phyloP scores from a whole-genome alignment of 2,797 vertebrate species.

The Falco concolor region DNA sequence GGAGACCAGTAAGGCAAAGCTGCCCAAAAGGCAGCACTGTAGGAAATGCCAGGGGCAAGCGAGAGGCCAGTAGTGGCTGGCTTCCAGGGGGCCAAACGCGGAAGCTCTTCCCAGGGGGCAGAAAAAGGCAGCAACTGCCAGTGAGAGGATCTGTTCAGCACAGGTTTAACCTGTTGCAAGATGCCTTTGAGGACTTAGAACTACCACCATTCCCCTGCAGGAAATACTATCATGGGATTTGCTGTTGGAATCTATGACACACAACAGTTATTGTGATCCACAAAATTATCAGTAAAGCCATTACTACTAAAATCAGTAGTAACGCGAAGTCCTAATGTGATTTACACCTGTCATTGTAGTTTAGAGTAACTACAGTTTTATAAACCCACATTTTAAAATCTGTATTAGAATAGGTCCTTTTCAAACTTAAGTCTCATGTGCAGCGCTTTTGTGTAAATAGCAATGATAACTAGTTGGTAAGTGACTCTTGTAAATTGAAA shows the following conservation, averaged over 20 bases:
- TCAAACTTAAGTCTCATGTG: not conserved
- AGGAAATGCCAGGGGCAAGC: fast-evolving
- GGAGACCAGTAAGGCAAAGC: not conserved
- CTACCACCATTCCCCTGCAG: fast-evolving
- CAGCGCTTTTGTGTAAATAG: not conserved
- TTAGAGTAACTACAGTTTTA: not conserved
- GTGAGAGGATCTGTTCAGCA: not conserved
- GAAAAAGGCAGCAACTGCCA: not conserved
- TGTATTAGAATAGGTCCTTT: not conserved
- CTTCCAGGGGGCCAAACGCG: not conserved
- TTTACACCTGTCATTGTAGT: not conserved
- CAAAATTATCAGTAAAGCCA: not conserved
- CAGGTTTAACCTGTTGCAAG: not conserved
- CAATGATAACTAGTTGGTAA: not conserved
- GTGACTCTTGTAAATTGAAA: not conserved
- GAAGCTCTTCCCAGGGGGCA: not conserved
- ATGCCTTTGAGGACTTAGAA: not conserved
- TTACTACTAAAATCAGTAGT: not conserved
- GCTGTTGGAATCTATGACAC: not conserved
- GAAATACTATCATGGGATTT: not conserved
- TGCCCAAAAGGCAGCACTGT: not conserved
- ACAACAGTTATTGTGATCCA: not conserved
- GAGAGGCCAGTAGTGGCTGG: not conserved
- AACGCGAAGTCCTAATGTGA: not conserved
- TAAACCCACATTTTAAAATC: not conserved